A percentile compares a stretch with the other conserved stretches of the same genome.
Conservation (phyloP, 2,888 invertebrate species). For the Calameuta pallipes region DNA sequence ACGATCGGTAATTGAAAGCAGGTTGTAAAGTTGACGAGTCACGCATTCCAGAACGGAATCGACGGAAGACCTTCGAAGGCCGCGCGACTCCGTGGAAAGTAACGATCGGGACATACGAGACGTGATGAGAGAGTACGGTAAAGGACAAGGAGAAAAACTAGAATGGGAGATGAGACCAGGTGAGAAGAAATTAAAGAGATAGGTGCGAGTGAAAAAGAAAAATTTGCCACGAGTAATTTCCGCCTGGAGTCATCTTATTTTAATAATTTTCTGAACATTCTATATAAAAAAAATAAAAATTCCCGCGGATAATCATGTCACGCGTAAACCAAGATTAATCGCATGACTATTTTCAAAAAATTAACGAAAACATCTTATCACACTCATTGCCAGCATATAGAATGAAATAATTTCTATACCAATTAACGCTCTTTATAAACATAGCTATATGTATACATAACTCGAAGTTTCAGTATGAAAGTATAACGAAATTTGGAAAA, state of each 20-base stretch:
- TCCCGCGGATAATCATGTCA: not conserved
- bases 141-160: not conserved
- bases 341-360: not conserved
- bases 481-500: not conserved
- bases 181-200: not conserved
- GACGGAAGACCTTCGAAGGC: constrained; percentile 19
- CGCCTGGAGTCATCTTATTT: not conserved
- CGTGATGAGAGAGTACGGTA: not conserved
- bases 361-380: not conserved
- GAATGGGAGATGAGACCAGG: not conserved
- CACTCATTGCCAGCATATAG: not conserved
- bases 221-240: not conserved
- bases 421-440: not conserved
- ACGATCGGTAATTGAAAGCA: constrained; percentile 47
- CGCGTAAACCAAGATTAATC: not conserved
- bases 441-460: too few relatives aligned
- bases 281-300: not conserved
- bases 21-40: constrained; percentile 50
- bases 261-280: not conserved
- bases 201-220: not conserved
- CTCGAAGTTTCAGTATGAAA: not conserved
- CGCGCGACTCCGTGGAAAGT: constrained; percentile 6
- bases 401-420: not conserved
- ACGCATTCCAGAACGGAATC: constrained; percentile 39
- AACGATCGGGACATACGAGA: not conserved